phyloP scores from a whole-genome alignment of 2,888 invertebrate genomes.

The Chloroclysta siterata region DNA sequence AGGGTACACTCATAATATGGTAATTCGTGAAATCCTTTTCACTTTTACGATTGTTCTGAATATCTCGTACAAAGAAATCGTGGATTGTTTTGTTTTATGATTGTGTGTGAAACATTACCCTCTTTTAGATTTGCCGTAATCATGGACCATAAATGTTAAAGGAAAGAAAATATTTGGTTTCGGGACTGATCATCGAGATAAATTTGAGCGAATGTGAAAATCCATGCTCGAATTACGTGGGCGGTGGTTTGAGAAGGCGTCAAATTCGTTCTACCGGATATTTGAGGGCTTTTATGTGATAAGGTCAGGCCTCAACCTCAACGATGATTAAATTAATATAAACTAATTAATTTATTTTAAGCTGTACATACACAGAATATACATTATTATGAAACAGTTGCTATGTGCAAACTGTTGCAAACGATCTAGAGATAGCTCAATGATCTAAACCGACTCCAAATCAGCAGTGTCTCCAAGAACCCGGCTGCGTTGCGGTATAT shows the following conservation, averaged over 20 bases:
- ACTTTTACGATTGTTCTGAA: slow-evolving; percentile 24
- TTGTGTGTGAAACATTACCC: slow-evolving; percentile 17
- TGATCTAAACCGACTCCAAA: too few relatives aligned
- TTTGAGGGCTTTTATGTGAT: neutral
- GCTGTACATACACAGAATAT: too few relatives aligned
- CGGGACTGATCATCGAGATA: slow-evolving; percentile 2
- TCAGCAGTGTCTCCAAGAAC: too few relatives aligned
- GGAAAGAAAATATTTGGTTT: neutral
- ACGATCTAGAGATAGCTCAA: too few relatives aligned
- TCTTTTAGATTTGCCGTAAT: slow-evolving; percentile 9
- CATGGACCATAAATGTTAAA: neutral
- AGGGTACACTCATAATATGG: slow-evolving; percentile 16
- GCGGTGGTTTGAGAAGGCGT: neutral
- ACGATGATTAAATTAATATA: too few relatives aligned
- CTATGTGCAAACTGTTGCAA: too few relatives aligned
- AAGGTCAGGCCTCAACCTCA: too few relatives aligned
- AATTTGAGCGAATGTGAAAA: neutral
- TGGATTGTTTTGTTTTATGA: slow-evolving; percentile 27
- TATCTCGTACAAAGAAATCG: slow-evolving; percentile 17
- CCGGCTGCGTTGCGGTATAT: too few relatives aligned
- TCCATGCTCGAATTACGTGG: neutral
- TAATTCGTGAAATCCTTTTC: slow-evolving; percentile 14
- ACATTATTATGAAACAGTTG: too few relatives aligned
- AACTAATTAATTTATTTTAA: too few relatives aligned
- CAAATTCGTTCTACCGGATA: neutral